Evolutionary conservation across 2,797 vertebrate genomes (phyloP).

Genomic region (Australoheros facetus): DNA sequence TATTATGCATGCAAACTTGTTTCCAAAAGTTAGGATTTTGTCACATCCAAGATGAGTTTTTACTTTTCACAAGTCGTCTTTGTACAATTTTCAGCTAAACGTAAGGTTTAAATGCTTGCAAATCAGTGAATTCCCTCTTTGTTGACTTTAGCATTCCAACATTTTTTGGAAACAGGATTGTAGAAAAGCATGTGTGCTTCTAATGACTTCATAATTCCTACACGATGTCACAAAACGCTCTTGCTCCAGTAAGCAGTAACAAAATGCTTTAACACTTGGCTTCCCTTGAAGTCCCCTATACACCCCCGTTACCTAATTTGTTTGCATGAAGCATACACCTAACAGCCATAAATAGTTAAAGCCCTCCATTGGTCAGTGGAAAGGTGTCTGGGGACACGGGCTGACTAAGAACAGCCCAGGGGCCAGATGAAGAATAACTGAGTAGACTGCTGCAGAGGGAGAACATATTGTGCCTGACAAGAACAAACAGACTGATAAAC

Average conservation of each 20-base stretch:
- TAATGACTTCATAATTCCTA: neutral
- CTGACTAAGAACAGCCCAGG: constrained; percentile 70
- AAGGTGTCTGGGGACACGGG: constrained; percentile 66
- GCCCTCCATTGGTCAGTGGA: constrained; percentile 61
- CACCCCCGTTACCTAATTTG: constrained; percentile 44
- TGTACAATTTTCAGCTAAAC: neutral
- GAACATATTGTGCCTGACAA: constrained; percentile 74
- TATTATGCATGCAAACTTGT: neutral
- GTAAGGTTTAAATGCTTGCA: neutral
- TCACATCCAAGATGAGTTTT: neutral
- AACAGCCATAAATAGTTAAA: constrained; percentile 69
- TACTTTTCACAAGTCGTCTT: neutral
- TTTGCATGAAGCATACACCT: constrained; percentile 33
- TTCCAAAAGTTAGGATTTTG: neutral
- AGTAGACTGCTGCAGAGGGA: constrained; percentile 58
- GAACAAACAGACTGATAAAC: constrained; percentile 74
- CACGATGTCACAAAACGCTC: constrained; percentile 10
- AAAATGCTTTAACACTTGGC: constrained; percentile 44
- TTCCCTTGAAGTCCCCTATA: constrained; percentile 23
- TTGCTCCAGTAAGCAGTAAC: constrained; percentile 3
- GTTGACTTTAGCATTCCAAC: neutral
- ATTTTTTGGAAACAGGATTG: neutral
- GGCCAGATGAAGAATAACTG: constrained; percentile 68
- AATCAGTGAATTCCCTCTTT: neutral
- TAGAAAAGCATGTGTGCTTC: neutral